Evolutionary conservation across 2,797 vertebrate species (phyloP), one percentile per base, ranked within the genome.

Genomic region (Carcharodon carcharias): DNA sequence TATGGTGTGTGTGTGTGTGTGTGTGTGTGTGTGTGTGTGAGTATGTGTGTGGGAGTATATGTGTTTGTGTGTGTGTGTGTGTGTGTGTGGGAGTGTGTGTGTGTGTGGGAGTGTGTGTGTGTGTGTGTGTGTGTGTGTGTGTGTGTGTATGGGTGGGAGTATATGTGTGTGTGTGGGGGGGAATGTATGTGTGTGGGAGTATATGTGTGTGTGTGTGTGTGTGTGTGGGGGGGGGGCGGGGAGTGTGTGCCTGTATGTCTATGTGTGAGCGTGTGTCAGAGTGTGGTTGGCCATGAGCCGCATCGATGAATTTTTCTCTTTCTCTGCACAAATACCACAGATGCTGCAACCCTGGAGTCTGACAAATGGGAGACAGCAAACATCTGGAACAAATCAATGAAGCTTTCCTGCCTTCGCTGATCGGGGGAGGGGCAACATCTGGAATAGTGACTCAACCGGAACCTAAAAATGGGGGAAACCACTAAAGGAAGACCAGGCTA

Each of bases 351-450:
- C 2, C 21, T 45, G 61, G 91, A 45, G 40, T 93, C 63, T 45
- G 40, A 65, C 63, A 93, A 65, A 65, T 67, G 63, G 63, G 63
- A 93, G 91, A 67, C 21, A 67, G 91, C 61, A 65, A 93, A 67
- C 91, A 93, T 67, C 63, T 93, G 91, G 91, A 93, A 67, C 65
- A 28, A 93, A 93, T 93, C 61, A 93, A 93, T 93, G 91, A 93
- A 93, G 35, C 91, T 45, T 93, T 67, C 91, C 91, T 93, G n/a
- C 63, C 63, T 67, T 26, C 18, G 2, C n/a, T 93, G 91, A 67
- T 45, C 23, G 91, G 88, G 91, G 91, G 91, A 45, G 91, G n/a
- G 91, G 91, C 21, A 93, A 93, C 91, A 93, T 67, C 63, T 93
- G 91, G 91, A 67, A 26, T 45, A 93, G 40, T 93, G 61, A 93